Base-by-base conservation (phyloP, 2,113 vertebrate genomes). In the Ranitomeya imitator region DNA sequence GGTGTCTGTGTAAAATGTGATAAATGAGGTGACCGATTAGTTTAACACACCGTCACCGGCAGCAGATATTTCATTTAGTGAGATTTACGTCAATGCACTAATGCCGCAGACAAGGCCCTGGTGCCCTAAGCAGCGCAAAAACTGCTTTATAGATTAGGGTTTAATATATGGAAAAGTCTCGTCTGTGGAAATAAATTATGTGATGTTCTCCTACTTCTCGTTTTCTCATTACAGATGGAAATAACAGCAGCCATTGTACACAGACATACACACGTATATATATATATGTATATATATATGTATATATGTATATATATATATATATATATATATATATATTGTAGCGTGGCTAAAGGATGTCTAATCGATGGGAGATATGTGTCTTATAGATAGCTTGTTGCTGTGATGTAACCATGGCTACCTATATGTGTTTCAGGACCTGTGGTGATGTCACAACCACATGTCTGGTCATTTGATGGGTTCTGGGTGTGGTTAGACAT, bases 1-100 rank as follows among this genome's bases (percentile, higher is more conserved):
- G 67, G 54, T 74, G 54, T 15, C 18, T 9, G 59, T 57, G 52
- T 26, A 85, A 55, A 85, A 57, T 85, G 45, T 85, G 83, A 85
- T 86, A 79, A 60, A 86, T 86, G 85, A 79, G 51, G 85, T 52
- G 77, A 63, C 11, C 74, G 31, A 86, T 86, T 86, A 86, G 57
- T 86, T 86, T 86, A 79, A 57, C 83, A 85, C 51, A 73, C 67
- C 37, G 83, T 57, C 83, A 85, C 52, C 60, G 7, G 83, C 52
- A 57, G 65, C 52, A 57, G 65, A 74, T 85, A 57, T 71, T 85
- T 85, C 67, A 85, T 85, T 74, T 85, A 71, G 67, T 6, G 85
- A 77, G 61, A 8, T 31, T 65, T 79, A 77, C 69, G 83, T 85
- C 83, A 85, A 69, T 5, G 21, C 65, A 23, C 12, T 69, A 83